Conservation (phyloP, 1,140 invertebrate genomes). For the Ceratina calcarata region DNA sequence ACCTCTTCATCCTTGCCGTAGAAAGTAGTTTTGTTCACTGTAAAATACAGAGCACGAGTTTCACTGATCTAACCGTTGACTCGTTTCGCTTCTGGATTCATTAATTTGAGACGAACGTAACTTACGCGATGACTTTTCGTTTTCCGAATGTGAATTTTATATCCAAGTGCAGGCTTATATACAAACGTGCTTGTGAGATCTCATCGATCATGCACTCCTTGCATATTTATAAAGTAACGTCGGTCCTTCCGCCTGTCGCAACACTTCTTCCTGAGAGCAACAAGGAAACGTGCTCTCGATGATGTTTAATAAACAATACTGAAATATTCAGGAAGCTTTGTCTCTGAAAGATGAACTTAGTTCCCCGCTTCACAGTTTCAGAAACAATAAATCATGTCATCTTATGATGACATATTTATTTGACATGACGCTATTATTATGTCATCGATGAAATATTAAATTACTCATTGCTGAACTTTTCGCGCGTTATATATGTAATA, state of each 20-base stretch:
- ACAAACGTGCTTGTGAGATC: not conserved
- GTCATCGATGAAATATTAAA: not conserved
- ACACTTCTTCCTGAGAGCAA: constrained; percentile 31
- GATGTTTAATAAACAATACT: constrained; percentile 36
- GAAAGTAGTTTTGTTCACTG: not conserved
- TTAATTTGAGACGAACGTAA: constrained; percentile 9
- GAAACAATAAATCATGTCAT: too few species aligned
- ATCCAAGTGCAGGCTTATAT: constrained; percentile 49
- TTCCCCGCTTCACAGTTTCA: too few species aligned
- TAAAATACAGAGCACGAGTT: too few species aligned
- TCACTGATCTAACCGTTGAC: too few species aligned
- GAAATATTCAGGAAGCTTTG: constrained; percentile 5
- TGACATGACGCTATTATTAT: too few species aligned
- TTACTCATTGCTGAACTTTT: not conserved
- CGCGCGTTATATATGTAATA: not conserved
- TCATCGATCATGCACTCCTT: not conserved
- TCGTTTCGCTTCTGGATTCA: too few species aligned
- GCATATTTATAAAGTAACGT: constrained; percentile 2
- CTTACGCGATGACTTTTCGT: constrained; percentile 43
- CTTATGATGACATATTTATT: too few species aligned
- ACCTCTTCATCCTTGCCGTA: constrained; percentile 53
- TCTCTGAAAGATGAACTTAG: not conserved
- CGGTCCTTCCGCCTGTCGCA: constrained; percentile 45
- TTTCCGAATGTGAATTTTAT: constrained; percentile 24
- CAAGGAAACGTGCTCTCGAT: constrained; percentile 29